Conservation (phyloP, 1,140 invertebrate species). For the Thalassaphorura encarpata region DNA sequence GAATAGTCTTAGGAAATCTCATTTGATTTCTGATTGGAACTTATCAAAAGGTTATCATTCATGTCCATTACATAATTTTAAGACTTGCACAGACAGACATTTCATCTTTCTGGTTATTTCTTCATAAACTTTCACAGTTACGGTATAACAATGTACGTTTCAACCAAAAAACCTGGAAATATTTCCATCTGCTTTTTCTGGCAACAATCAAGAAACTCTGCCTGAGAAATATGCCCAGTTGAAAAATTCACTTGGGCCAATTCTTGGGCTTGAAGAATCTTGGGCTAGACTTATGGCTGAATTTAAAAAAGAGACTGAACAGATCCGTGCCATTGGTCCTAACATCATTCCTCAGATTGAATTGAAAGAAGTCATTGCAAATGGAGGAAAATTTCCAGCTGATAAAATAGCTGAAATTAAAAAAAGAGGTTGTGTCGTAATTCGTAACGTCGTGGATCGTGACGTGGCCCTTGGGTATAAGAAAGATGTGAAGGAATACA, state of each 20-base stretch:
- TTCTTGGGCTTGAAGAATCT: not conserved
- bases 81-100: no score
- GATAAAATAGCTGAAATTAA: not conserved
- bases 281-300: not conserved
- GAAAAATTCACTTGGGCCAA: not conserved
- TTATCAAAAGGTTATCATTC: no score
- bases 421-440: slow-evolving; percentile 4
- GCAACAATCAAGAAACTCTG: not conserved
- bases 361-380: not conserved
- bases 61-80: no score
- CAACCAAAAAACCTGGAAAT: not conserved
- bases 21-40: no score
- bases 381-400: slow-evolving; percentile 5
- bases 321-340: slow-evolving; percentile 3
- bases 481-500: slow-evolving; percentile 9
- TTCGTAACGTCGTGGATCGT: not conserved
- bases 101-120: no score
- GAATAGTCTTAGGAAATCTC: no score
- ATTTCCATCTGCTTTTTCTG: slow-evolving; percentile 1
- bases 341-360: slow-evolving; percentile 7
- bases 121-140: no score
- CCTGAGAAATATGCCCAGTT: not conserved
- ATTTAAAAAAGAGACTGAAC: not conserved
- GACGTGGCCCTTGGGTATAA: slow-evolving; percentile 10
- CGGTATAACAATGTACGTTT: not conserved